Percentiles rank a stretch among this genome's conserved stretches.
These are phyloP conservation scores for Hydropotes inermis DNA, from an alignment of 2,113 vertebrate species.

Conservation along the genomic window DNA sequence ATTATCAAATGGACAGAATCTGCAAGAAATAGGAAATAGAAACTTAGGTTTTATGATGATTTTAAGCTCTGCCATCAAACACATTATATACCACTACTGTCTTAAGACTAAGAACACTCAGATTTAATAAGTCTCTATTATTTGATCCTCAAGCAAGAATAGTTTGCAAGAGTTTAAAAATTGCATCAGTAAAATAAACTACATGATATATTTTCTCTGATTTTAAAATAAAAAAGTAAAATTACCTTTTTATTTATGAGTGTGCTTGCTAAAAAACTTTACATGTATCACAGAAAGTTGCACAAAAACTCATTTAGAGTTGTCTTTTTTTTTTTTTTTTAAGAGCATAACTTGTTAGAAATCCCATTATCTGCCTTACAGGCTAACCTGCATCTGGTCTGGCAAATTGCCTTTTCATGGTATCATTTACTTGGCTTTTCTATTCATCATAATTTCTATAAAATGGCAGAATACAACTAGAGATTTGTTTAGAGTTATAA, in stretches of 20 bases:
- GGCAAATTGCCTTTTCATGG: not conserved
- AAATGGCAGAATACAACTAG: not conserved
- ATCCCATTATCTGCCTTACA: not conserved
- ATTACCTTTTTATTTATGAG: not conserved
- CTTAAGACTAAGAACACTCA: not conserved
- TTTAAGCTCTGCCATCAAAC: not conserved
- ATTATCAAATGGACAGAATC: not conserved
- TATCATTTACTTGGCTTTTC: not conserved
- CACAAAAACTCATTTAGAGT: not conserved
- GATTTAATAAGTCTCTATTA: not conserved
- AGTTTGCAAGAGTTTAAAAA: not conserved
- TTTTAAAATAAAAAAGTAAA: not conserved
- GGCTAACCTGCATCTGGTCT: not conserved
- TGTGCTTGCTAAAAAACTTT: not conserved
- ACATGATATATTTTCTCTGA: not conserved
- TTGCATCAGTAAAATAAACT: not conserved
- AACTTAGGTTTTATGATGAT: not conserved
- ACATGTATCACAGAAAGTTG: not conserved
- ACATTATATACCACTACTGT: not conserved
- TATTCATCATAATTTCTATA: not conserved
- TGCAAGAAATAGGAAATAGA: not conserved
- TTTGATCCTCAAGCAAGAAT: not conserved
- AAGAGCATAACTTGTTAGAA: not conserved
- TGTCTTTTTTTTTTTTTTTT: not conserved
- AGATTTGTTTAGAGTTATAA: not conserved